phyloP scores from a whole-genome alignment of 2,888 invertebrate species.

The Eledona agricola region DNA sequence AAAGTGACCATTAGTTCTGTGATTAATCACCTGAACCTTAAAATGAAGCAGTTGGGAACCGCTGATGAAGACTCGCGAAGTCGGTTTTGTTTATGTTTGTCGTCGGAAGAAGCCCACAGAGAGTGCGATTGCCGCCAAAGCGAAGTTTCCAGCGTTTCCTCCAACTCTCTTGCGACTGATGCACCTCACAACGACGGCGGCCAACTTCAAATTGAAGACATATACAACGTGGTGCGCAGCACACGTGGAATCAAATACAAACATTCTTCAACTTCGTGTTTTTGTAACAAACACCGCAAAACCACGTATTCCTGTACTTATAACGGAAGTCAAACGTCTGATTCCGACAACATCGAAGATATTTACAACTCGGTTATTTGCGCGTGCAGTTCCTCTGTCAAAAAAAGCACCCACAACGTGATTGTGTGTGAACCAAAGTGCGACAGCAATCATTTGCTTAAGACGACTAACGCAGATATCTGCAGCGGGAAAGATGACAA shows the following conservation, averaged over 20 bases:
- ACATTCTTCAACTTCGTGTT: constrained; percentile 5
- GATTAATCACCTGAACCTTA: constrained; percentile 1
- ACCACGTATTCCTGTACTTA: not conserved
- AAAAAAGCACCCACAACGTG: not conserved
- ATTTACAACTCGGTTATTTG: constrained; percentile 3
- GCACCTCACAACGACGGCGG: not conserved
- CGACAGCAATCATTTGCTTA: too few species aligned
- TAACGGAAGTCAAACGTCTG: not conserved
- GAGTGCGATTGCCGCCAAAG: too few species aligned
- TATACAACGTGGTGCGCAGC: constrained; percentile 11
- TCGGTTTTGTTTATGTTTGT: not conserved
- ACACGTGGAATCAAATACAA: not conserved
- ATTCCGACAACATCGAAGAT: constrained; percentile 2
- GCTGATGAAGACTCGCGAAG: not conserved
- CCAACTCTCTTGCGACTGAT: too few species aligned
- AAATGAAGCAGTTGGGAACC: not conserved
- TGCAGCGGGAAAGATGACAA: not conserved
- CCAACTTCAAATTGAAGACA: constrained; percentile 11
- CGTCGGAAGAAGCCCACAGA: too few species aligned
- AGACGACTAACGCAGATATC: too few species aligned
- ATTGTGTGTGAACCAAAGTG: constrained; percentile 2
- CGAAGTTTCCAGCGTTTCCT: too few species aligned
- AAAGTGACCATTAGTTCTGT: constrained; percentile 13
- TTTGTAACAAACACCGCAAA: not conserved
- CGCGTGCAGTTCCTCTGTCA: not conserved